phyloP scores from a whole-genome alignment of 2,113 vertebrate genomes.

The Spermophilus dauricus region DNA sequence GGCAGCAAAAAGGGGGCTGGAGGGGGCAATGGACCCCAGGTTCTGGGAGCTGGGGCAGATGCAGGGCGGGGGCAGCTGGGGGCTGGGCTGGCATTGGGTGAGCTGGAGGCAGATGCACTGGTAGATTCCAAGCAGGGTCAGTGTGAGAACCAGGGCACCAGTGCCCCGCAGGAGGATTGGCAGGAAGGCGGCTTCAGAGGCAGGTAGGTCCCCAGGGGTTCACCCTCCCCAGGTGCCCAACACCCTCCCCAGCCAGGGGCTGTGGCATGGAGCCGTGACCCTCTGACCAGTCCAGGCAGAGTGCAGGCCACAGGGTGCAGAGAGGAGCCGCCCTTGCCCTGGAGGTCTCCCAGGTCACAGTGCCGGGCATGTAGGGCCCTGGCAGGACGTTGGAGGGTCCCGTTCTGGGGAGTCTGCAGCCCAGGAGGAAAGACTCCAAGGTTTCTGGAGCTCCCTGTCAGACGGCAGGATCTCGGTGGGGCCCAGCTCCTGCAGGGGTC shows the following conservation, averaged over 20 bases:
- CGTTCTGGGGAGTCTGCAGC: background rate
- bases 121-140: background rate
- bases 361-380: accelerated
- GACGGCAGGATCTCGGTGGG: background rate
- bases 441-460: background rate
- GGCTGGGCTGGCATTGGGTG: too few species aligned
- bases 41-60: background rate
- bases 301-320: background rate
- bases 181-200: too few species aligned
- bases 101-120: too few species aligned
- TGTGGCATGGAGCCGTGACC: too few species aligned
- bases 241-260: too few species aligned
- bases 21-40: too few species aligned
- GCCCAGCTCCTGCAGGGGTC: too few species aligned
- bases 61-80: accelerated
- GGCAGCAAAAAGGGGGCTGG: background rate
- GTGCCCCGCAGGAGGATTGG: accelerated
- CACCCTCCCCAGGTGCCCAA: too few species aligned
- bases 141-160: accelerated
- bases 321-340: background rate
- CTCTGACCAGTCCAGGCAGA: too few species aligned
- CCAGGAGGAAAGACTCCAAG: background rate
- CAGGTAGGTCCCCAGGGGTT: too few species aligned
- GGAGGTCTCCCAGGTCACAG: background rate
- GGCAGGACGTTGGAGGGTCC: background rate